Evolutionary conservation across 1,140 invertebrate species (phyloP).

Genomic region (Globodera rostochiensis): DNA sequence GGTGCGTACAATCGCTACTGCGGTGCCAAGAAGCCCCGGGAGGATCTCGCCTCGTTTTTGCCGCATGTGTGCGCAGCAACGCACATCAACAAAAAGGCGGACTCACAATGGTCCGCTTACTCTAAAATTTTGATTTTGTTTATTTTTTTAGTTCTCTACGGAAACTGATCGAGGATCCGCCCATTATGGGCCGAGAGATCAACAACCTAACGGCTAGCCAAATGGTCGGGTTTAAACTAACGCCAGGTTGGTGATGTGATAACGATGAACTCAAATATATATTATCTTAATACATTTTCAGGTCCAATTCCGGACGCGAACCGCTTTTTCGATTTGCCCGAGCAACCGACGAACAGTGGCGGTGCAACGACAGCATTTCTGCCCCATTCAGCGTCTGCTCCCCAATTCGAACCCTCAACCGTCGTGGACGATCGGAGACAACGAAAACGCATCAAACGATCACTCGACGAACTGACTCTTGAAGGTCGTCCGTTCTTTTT

Average conservation of each 20-base stretch:
- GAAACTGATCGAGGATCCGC: conserved; percentile 93
- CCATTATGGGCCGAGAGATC: conserved; percentile 91
- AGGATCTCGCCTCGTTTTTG: conserved; percentile 57
- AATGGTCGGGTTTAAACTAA: conserved; percentile 87
- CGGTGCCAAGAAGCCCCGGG: conserved; percentile 54
- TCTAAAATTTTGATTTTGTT: conserved; percentile 27
- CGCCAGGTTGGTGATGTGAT: conserved; percentile 78
- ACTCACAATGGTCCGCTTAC: conserved; percentile 29
- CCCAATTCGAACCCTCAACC: conserved; percentile 69
- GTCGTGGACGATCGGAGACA: conserved; percentile 69
- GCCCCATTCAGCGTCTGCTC: conserved; percentile 41
- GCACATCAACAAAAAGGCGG: conserved; percentile 45
- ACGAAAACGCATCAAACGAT: conserved; percentile 78
- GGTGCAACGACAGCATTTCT: conserved; percentile 45
- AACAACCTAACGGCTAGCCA: conserved; percentile 82
- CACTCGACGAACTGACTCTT: conserved; percentile 42
- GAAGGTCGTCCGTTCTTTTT: background rate
- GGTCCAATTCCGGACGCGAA: conserved; percentile 87
- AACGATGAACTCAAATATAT: conserved; percentile 34
- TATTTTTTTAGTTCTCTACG: conserved; percentile 70
- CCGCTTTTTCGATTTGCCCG: conserved; percentile 75
- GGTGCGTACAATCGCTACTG: conserved; percentile 55
- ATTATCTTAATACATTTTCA: conserved; percentile 60
- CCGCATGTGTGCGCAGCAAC: conserved; percentile 55
- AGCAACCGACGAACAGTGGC: conserved; percentile 72